Conservation (phyloP, 1,140 invertebrate species). For the Ceratosolen solmsi region DNA sequence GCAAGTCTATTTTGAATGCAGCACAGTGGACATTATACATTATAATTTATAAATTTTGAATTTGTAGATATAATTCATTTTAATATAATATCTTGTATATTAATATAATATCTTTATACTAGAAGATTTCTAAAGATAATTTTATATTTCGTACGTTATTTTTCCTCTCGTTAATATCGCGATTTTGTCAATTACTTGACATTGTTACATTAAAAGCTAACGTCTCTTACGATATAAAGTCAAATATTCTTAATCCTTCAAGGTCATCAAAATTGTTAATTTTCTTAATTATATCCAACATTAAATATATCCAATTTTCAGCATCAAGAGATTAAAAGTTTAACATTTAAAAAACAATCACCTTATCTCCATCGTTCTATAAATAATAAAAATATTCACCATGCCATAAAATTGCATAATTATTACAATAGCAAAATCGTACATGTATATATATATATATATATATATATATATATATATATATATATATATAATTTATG, state of each 20-base stretch:
- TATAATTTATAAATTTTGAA: constrained; percentile 73
- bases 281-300: constrained; percentile 44
- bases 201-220: constrained; percentile 66
- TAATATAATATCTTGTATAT: constrained; percentile 68
- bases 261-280: constrained; percentile 39
- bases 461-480: constrained; percentile 56
- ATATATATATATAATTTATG: constrained; percentile 64
- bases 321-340: constrained; percentile 46
- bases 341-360: constrained; percentile 54
- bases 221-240: constrained; percentile 52
- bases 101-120: constrained; percentile 65
- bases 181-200: constrained; percentile 23
- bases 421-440: constrained; percentile 68
- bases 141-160: constrained; percentile 63
- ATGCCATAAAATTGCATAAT: constrained; percentile 62
- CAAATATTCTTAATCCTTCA: constrained; percentile 13
- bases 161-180: constrained; percentile 52
- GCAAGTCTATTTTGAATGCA: constrained; percentile 71
- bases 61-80: constrained; percentile 67
- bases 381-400: constrained; percentile 68
- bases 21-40: constrained; percentile 68
- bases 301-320: constrained; percentile 48
- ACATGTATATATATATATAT: constrained; percentile 57
- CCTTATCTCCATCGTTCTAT: constrained; percentile 53
- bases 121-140: constrained; percentile 55